Evolutionary conservation across 2,113 vertebrate species (phyloP), one percentile per base, ranked within the genome.

Genomic region (Etheostoma spectabile): DNA sequence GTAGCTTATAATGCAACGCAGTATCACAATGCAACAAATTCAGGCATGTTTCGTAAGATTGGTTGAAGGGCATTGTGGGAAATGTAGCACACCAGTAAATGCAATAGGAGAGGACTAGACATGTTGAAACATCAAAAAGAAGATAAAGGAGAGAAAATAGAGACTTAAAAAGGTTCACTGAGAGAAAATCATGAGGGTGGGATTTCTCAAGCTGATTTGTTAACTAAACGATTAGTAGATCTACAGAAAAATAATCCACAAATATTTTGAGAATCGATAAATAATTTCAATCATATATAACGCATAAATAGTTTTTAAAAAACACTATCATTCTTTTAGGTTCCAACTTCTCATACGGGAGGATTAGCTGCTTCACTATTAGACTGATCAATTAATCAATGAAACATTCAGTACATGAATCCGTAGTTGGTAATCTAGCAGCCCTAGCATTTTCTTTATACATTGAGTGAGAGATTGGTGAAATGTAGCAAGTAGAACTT

Each of bases 11-110:
- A 42, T 61, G 12, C 5, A 49, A 5, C 1, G 30, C 18, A 1
- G 5, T 2, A 57, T 68, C 19, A 53, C 45, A 22, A 79, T 46
- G 5, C 67, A 83, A 73, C 62, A 85, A 33, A 76, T 85, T 27
- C 8, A 45, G 51, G 15, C 45, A 64, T 55, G 75, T 76, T 67
- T 65, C 59, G n/a, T 67, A 22, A 38, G 22, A n/a, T 12, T 35
- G 33, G 56, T 22, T 16, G 12, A 80, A 71, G 12, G 53, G 77
- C 18, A 78, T 66, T 70, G 45, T 83, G 69, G 77, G 77, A 80
- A 55, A 77, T 76, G 63, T n/a, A 70, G 66, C 24, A 59, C 18
- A 42, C 33, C 4, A 14, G 24, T 22, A 10, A 49, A 42, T 2
- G 46, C 24, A 55, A 24, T 14, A 12, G 48, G 27, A 57, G 52